Evolutionary conservation across 2,888 invertebrate species (phyloP), one percentile per base, ranked within the genome.

Genomic region (Rhamnusium bicolor): DNA sequence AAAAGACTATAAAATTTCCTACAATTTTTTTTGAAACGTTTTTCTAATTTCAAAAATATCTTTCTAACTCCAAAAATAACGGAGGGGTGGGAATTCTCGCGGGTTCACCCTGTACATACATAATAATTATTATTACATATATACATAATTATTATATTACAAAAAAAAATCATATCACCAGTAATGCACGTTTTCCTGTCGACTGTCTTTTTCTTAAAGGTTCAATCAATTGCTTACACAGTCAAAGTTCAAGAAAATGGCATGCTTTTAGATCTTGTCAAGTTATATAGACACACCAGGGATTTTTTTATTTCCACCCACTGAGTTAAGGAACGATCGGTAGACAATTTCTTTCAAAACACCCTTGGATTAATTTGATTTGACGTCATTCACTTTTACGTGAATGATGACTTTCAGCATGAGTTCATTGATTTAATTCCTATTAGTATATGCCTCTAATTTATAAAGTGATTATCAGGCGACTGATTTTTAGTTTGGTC

Each of bases 261-360:
- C 47, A 51, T 63, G 29, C 49, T 16, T 46, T 63, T 49, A 51
- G 29, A 47, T 47, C 63, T 47, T 63, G 63, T 24, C 63, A 63
- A 63, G 29, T 51, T 27, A 29, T 63, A 63, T 49, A 63, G 24
- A 63, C 49, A 63, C 63, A 51, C 49, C 49, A 63, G 63, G 63
- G 51, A 47, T 51, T 63, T 63, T 63, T 51, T 63, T 63, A 51
- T 29, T 51, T 63, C 51, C 51, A 21, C 49, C 63, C 63, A 51
- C 63, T 29, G 63, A 27, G 63, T 27, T 51, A 63, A 63, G 49
- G 49, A 49, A 63, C 63, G 19, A 49, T 27, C 49, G 51, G n/a
- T 24, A 63, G 14, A 49, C 63, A 63, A 49, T 63, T 63, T 51
- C 63, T 63, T 63, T 63, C 63, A 63, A 63, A 63, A 63, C 16